Conservation (phyloP, 2,797 vertebrate species). For the Microhierax caerulescens region DNA sequence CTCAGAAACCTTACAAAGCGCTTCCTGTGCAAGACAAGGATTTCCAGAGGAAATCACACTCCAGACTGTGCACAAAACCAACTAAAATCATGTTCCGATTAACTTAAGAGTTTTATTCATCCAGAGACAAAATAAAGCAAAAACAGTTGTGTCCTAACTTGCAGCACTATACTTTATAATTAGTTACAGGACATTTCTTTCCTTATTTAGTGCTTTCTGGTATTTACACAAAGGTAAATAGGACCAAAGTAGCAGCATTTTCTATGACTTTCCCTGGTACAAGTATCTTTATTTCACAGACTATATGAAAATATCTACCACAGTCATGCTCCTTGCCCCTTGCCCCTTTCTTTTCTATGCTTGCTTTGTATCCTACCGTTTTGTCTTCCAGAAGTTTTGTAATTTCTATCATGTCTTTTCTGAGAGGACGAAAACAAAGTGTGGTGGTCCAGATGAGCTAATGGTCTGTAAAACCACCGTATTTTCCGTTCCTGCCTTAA, state of each 20-base stretch:
- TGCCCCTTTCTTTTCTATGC: not conserved
- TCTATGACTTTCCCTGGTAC: not conserved
- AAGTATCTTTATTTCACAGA: not conserved
- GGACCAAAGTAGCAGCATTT: not conserved
- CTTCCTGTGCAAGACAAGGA: not conserved
- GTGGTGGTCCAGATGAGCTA: not conserved
- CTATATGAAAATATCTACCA: not conserved
- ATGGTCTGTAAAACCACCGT: not conserved
- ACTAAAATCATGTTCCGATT: not conserved
- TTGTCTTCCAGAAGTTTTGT: not conserved
- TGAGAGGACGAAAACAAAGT: not conserved
- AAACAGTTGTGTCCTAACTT: not conserved
- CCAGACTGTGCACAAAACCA: not conserved
- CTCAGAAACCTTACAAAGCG: not conserved
- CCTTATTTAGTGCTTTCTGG: not conserved
- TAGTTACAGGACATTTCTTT: not conserved
- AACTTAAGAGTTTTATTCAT: not conserved
- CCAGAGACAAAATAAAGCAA: not conserved
- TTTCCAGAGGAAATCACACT: not conserved
- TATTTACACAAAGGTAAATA: not conserved
- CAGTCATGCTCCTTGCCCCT: not conserved
- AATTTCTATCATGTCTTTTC: not conserved
- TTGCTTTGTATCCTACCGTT: not conserved
- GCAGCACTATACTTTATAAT: not conserved
- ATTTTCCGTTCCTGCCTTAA: not conserved